These are phyloP conservation scores for Oryzias woworae DNA, from an alignment of 2,113 vertebrate species.

Conservation along the genomic window DNA sequence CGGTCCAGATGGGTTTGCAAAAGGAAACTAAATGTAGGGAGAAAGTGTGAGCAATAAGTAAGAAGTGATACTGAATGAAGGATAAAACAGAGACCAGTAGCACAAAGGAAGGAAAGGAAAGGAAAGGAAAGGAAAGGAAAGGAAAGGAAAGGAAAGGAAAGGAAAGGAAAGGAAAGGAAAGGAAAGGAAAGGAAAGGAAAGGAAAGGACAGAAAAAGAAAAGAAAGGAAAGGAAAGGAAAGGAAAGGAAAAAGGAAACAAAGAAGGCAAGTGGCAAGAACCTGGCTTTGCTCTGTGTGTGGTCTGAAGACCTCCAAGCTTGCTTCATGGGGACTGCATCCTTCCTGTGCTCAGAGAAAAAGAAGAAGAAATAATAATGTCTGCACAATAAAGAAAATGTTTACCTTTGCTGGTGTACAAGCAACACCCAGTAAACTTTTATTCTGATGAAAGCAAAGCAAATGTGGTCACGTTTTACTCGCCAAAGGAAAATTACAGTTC, in stretches of 20 bases:
- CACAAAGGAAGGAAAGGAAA: conserved; percentile 17
- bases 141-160: no score
- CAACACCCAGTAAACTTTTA: conserved; percentile 43
- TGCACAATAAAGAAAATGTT: conserved; percentile 75
- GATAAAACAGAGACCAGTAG: background rate
- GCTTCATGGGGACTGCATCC: conserved; percentile 68
- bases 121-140: no score
- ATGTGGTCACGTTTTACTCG: conserved; percentile 59
- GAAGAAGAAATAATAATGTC: conserved; percentile 44
- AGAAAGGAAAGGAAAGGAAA: background rate
- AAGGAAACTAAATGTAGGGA: conserved; percentile 28
- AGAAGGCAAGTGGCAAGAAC: conserved; percentile 47
- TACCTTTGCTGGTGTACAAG: conserved; percentile 68
- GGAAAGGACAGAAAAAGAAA: conserved; percentile 11
- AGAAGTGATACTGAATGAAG: conserved; percentile 3
- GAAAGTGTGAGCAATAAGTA: conserved; percentile 1
- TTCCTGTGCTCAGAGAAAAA: conserved; percentile 64
- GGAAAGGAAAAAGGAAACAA: conserved; percentile 36
- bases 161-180: no score
- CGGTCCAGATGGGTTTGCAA: conserved; percentile 3
- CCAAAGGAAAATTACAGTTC: conserved; percentile 52
- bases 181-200: no score
- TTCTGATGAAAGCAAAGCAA: conserved; percentile 37
- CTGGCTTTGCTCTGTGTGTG: conserved; percentile 74
- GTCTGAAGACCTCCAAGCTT: conserved; percentile 77